These are phyloP conservation scores for Nephila pilipes DNA, from an alignment of 1,140 invertebrate genomes.

Conservation along the genomic window DNA sequence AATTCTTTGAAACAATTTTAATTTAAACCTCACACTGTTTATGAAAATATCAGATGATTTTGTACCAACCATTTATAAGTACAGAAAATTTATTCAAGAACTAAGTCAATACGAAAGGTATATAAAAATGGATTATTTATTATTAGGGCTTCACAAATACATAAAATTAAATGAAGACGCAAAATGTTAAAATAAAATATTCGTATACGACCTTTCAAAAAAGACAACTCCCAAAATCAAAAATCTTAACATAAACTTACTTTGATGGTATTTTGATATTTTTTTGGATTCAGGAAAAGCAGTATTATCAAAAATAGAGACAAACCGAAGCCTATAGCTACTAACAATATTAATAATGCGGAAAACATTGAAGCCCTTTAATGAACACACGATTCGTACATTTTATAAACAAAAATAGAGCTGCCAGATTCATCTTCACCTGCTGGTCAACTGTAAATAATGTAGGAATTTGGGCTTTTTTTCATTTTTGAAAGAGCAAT, in stretches of 20 bases:
- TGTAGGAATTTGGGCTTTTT: too few relatives aligned
- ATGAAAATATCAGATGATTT: too few relatives aligned
- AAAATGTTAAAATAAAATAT: not conserved
- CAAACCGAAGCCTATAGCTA: slow-evolving; percentile 58
- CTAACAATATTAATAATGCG: slow-evolving; percentile 58
- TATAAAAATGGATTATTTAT: too few relatives aligned
- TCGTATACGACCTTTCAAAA: not conserved
- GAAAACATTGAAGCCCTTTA: slow-evolving; percentile 69
- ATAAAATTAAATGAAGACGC: not conserved
- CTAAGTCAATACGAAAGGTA: too few relatives aligned
- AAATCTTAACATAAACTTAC: slow-evolving; percentile 29
- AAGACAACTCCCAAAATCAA: not conserved
- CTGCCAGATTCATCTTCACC: slow-evolving; percentile 1
- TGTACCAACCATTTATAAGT: too few relatives aligned
- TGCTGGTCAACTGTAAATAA: not conserved
- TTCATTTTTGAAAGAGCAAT: too few relatives aligned
- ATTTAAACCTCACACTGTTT: too few relatives aligned
- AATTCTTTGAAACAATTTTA: too few relatives aligned
- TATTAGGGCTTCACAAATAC: not conserved
- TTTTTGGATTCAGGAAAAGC: slow-evolving; percentile 61
- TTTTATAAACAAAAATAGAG: slow-evolving; percentile 60
- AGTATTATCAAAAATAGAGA: slow-evolving; percentile 63
- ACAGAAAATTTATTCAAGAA: too few relatives aligned
- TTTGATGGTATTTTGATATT: slow-evolving; percentile 17
- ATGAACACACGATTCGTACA: slow-evolving; percentile 14